Base-by-base conservation (phyloP, 2,888 invertebrate genomes). In the Nemurella pictetii region DNA sequence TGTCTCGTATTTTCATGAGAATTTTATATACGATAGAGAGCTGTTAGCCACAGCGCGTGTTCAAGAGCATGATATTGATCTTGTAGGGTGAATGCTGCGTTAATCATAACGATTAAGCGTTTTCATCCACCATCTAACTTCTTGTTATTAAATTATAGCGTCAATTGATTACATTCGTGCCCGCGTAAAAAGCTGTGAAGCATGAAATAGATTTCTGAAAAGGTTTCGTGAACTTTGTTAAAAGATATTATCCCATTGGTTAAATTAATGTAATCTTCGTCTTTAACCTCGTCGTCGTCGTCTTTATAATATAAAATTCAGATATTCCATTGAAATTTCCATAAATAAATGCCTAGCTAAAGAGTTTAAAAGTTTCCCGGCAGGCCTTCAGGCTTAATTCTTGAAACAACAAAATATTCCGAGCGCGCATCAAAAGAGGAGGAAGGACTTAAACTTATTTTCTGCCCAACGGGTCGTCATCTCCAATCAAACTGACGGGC, bases 161-260 rank as follows among this genome's bases (percentile, higher is more conserved):
- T 27, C 28, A 30, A 30, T 28, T 30, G 78, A 78, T 78, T 78
- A 29, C 29, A 78, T 30, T 78, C 28, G 78, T n/a, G 78, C 78
- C 26, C 29, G 78, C 26, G 75, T 28, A 75, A 28, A 26, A 75
- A 27, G 75, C 28, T 75, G 27, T 20, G 78, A 78, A 30, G 29
- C 78, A 78, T 78, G 30, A 78, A 78, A 30, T 29, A n/a, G 78
- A 78, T 78, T 75, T 78, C 30, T 30, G n/a, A 28, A 78, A 30
- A 30, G 78, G 78, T 78, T 75, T 78, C 28, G 75, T 75, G 26
- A 75, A 75, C 75, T 75, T 75, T 75, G 75, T 75, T 75, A 26
- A 55, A 55, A 55, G 55, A 55, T 55, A 55, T 55, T 55, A 55
- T 55, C 55, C 55, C 12, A 55, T 55, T 55, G 55, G 55, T 12